Base-by-base conservation (phyloP, 2,797 vertebrate species). In the Argya squamiceps region DNA sequence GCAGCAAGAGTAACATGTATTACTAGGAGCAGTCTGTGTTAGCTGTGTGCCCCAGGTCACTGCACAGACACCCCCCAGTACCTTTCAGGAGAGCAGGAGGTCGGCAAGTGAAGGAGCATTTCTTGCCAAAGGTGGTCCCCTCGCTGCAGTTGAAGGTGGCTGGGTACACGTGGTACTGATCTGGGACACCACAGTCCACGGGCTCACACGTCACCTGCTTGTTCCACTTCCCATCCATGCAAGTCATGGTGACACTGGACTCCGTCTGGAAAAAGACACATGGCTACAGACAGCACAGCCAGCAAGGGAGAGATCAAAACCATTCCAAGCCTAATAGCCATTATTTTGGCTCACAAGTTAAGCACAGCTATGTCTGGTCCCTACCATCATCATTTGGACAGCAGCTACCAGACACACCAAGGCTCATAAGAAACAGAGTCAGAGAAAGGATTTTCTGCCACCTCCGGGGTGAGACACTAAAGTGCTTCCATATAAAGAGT, bases 211-310 rank as follows among this genome's bases (percentile, higher is more conserved):
- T 98, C 49, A 99, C 99, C 96, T 99, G 99, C 83, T 99, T 99
- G 97, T 98, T 99, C 99, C 99, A 99, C 89, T 99, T 99, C 81
- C 99, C 99, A 64, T 99, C 99, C 0, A 97, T 95, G 75, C 99
- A 99, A 14, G 98, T 99, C 96, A 99, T 98, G 30, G 98, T 99
- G 96, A 99, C 34, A 2, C 96, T 98, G 50, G 99, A 97, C 73
- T 98, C 98, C 46, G 49, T 97, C 99, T 99, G 96, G 95, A 58
- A 98, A 96, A 92, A 73, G 56, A 96, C 76, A 93, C 37, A 88
- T 0, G 16, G 21, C 73, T 81, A 96, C 92, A 97, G 84, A 26
- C 43, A 73, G 22, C 37, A 78, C 39, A 95, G 86, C 44, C 30
- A 8, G 56, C 39, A n/a, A 71, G 34, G 60, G 30, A 69, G 47